Conservation (phyloP, 2,888 invertebrate genomes). For the Dynastes grantii region DNA sequence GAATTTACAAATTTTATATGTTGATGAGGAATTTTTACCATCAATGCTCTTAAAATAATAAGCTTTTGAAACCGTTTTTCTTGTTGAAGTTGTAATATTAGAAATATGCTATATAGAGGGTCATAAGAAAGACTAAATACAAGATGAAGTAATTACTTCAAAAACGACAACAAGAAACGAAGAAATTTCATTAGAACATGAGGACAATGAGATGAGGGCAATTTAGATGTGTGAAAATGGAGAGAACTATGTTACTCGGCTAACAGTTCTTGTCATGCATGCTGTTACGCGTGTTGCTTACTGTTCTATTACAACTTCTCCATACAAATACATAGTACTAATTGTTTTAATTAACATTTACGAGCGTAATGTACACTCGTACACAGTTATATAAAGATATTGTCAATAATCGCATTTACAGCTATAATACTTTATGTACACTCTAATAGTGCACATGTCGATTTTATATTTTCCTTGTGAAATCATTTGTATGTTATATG, state of each 20-base stretch:
- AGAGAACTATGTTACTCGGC: constrained; percentile 38
- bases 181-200: constrained; percentile 21
- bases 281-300: constrained; percentile 10
- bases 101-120: not conserved
- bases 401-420: constrained; percentile 23
- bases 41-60: too few species aligned
- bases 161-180: not conserved
- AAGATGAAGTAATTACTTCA: not conserved
- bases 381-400: constrained; percentile 14
- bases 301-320: not conserved
- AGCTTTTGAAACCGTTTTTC: not conserved
- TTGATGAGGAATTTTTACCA: too few species aligned
- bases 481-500: too few species aligned
- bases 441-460: too few species aligned
- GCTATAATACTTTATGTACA: not conserved
- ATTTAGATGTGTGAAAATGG: constrained; percentile 11
- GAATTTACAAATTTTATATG: too few species aligned
- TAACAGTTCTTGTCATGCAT: constrained; percentile 33
- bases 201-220: constrained; percentile 13
- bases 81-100: not conserved
- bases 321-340: constrained; percentile 18
- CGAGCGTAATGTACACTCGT: constrained; percentile 17
- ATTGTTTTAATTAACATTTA: constrained; percentile 45
- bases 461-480: too few species aligned
- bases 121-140: not conserved